These are phyloP conservation scores for Lophius piscatorius DNA, from an alignment of 2,113 vertebrate species.

Conservation along the genomic window DNA sequence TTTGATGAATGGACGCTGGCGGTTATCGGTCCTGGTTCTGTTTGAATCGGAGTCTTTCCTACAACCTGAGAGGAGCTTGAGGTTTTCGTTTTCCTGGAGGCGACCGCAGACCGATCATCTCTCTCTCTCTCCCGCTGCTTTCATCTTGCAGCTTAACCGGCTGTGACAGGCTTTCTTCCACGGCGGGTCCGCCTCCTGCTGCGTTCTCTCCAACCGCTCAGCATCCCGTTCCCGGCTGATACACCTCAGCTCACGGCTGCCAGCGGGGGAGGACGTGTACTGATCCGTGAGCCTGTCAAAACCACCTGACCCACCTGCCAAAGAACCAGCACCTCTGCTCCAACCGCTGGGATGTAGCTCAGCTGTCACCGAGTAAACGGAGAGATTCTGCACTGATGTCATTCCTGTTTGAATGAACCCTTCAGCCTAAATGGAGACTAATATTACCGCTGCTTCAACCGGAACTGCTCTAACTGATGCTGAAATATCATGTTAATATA, in stretches of 20 bases:
- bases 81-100: conserved; percentile 1
- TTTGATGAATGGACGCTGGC: no score
- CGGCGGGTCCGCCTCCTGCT: conserved; percentile 38
- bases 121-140: conserved; percentile 35
- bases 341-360: background rate
- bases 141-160: conserved; percentile 43
- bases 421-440: no score
- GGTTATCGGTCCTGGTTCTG: no score
- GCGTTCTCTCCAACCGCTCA: conserved; percentile 47
- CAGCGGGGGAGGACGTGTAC: conserved; percentile 62
- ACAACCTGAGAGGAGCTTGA: background rate
- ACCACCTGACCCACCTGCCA: background rate
- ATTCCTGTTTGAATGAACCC: no score
- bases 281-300: conserved; percentile 67
- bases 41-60: background rate
- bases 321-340: background rate
- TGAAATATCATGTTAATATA: no score
- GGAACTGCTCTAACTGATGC: no score
- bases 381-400: no score
- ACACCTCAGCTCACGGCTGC: conserved; percentile 49
- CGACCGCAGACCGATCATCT: conserved; percentile 20
- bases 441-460: no score
- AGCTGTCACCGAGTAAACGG: no score
- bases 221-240: conserved; percentile 41
- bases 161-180: conserved; percentile 31